Conservation (phyloP, 2,113 vertebrate genomes). For the Sylvilagus bachmani region DNA sequence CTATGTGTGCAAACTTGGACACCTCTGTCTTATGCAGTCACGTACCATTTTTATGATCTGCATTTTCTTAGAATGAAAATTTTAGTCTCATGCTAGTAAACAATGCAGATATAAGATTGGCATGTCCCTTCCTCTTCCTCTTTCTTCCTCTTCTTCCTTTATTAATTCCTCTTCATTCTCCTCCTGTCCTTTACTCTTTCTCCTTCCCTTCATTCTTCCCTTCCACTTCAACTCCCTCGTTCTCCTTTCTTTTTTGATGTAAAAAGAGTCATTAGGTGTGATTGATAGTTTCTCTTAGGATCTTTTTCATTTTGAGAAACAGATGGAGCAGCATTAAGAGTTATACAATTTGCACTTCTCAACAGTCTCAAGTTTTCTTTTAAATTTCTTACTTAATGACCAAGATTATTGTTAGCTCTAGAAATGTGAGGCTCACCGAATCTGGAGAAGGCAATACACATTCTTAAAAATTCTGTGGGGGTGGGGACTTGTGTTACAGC, state of each 20-base stretch:
- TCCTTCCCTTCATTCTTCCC: neutral
- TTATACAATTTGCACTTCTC: neutral
- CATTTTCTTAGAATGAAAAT: neutral
- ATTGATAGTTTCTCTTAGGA: neutral
- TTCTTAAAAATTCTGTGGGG: neutral
- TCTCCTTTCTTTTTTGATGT: neutral
- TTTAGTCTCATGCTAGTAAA: neutral
- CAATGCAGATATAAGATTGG: neutral
- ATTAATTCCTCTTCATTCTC: fast-evolving
- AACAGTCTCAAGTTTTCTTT: neutral
- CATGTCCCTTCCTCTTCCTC: neutral
- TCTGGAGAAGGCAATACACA: neutral
- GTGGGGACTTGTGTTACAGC: no score
- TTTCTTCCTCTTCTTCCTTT: neutral
- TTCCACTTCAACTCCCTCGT: neutral
- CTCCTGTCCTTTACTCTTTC: neutral
- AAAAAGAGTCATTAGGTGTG: neutral
- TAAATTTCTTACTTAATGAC: conserved; percentile 21
- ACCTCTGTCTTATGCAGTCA: neutral
- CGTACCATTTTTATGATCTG: neutral
- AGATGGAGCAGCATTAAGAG: neutral
- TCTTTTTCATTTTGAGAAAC: conserved; percentile 46
- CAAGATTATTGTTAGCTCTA: neutral
- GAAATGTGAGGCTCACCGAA: neutral
- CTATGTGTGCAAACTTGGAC: neutral